These are phyloP conservation scores for Pangasius macronema DNA, from an alignment of 2,797 vertebrate species.

Conservation along the genomic window DNA sequence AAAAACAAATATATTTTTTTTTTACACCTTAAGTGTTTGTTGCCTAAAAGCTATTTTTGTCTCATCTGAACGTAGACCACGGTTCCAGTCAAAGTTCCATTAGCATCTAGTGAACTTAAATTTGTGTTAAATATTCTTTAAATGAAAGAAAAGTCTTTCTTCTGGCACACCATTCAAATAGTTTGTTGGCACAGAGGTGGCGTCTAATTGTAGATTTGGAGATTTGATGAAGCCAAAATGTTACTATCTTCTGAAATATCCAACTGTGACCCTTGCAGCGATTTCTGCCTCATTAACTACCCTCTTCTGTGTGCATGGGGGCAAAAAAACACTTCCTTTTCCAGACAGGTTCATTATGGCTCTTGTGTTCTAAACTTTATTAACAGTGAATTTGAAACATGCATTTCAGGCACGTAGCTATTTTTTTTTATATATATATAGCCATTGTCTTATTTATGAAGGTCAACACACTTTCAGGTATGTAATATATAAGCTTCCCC, in stretches of 20 bases:
- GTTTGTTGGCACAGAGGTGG: not conserved
- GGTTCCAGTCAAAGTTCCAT: not conserved
- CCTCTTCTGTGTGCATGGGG: not conserved
- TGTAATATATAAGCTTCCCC: not conserved
- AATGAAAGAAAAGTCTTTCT: constrained; percentile 4
- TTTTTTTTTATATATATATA: not conserved
- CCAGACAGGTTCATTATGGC: not conserved
- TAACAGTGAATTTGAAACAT: not conserved
- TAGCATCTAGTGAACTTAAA: not conserved
- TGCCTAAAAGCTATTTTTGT: not conserved
- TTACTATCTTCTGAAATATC: not conserved
- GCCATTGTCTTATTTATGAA: constrained; percentile 4
- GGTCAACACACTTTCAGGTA: not conserved
- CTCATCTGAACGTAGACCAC: not conserved
- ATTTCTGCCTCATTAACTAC: constrained; percentile 12
- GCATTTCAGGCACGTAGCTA: not conserved
- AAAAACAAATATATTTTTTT: not conserved
- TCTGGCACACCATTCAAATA: not conserved
- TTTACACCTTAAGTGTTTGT: not conserved
- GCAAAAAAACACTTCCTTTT: constrained; percentile 11
- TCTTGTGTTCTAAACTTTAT: constrained; percentile 9
- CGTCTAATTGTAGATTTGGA: not conserved
- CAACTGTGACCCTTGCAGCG: not conserved
- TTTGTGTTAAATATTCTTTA: not conserved
- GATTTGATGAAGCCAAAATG: constrained; percentile 3